phyloP scores from a whole-genome alignment of 2,113 vertebrate genomes.

The Seriola dumerili region DNA sequence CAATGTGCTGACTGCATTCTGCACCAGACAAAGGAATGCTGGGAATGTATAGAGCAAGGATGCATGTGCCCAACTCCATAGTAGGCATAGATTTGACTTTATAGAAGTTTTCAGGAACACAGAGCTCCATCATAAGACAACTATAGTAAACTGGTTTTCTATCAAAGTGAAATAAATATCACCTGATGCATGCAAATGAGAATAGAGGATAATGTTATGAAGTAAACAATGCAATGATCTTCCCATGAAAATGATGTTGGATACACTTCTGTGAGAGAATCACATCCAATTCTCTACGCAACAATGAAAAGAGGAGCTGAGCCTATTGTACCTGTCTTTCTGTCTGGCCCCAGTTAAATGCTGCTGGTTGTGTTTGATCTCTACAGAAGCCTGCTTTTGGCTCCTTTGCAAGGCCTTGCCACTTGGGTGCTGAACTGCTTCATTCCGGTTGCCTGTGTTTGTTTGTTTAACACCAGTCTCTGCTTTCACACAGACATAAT shows the following conservation, averaged over 20 bases:
- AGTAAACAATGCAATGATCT: slow-evolving; percentile 51
- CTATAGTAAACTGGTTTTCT: slow-evolving; percentile 14
- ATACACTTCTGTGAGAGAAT: slow-evolving; percentile 45
- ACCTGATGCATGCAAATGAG: slow-evolving; percentile 43
- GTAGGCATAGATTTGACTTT: slow-evolving; percentile 10
- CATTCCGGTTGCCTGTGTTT: slow-evolving; percentile 76
- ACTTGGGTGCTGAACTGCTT: slow-evolving; percentile 72
- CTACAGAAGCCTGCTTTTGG: slow-evolving; percentile 64
- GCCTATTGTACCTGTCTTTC: slow-evolving; percentile 54
- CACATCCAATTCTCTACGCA: slow-evolving; percentile 39
- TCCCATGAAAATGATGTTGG: slow-evolving; percentile 51
- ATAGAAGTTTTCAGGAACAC: slow-evolving; percentile 5
- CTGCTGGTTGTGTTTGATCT: slow-evolving; percentile 73
- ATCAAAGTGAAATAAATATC: slow-evolving; percentile 45
- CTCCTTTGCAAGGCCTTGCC: slow-evolving; percentile 69
- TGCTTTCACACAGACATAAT: slow-evolving; percentile 82
- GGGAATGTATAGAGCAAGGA: slow-evolving; percentile 10
- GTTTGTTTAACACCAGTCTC: slow-evolving; percentile 79
- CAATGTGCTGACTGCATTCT: slow-evolving; percentile 41
- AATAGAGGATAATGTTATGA: slow-evolving; percentile 32
- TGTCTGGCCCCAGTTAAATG: slow-evolving; percentile 60
- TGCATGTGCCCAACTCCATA: not conserved
- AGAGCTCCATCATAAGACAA: not conserved
- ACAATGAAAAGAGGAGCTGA: slow-evolving; percentile 46
- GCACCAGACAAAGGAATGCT: slow-evolving; percentile 16